Evolutionary conservation across 2,888 invertebrate species (phyloP), one percentile per base, ranked within the genome.

Genomic region (Orthonevra nobilis): DNA sequence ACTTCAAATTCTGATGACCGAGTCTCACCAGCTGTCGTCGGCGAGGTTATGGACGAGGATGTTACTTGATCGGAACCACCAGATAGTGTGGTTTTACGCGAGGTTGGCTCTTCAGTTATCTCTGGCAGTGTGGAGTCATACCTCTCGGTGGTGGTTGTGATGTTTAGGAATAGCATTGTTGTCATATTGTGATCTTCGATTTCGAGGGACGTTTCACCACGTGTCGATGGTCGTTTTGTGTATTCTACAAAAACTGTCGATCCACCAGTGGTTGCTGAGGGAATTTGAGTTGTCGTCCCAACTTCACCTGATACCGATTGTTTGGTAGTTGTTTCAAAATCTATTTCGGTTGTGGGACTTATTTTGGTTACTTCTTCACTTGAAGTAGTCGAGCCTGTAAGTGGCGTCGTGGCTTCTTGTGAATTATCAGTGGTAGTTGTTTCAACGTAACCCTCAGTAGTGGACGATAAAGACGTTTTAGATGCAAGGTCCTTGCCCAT

Each of bases 161-260:
- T 28, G 34, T 68, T 79, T 3, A 68, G 52, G 42, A 73, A 79
- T 4, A 83, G 56, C 19, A 83, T 75, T 17, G 84, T 84, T 2
- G 84, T 83, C 10, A 84, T 81, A 73, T 84, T 84, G 19, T 70
- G 68, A 48, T 83, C 83, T 19, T 85, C 84, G 10, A 81, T 75
- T 81, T 89, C 89, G 63, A 87, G 85, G 1, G 89, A 87, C 3
- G 87, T 88, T 81, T 88, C 88, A 52, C 86, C 83, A 28, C 89
- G 85, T 0, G 88, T 88, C 17, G 81, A 81, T 5, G 81, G 81
- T 3, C 81, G 73, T 50, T 74, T 81, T 10, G 81, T 81, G 26
- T 73, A 61, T 44, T 81, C 79, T 4, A 48, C 38, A 15, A 60
- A 46, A 6, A 54, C 60, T n/a, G 77, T 60, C n/a, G 82, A 66